phyloP scores from a whole-genome alignment of 2,113 vertebrate species.

The Leiothrix lutea region DNA sequence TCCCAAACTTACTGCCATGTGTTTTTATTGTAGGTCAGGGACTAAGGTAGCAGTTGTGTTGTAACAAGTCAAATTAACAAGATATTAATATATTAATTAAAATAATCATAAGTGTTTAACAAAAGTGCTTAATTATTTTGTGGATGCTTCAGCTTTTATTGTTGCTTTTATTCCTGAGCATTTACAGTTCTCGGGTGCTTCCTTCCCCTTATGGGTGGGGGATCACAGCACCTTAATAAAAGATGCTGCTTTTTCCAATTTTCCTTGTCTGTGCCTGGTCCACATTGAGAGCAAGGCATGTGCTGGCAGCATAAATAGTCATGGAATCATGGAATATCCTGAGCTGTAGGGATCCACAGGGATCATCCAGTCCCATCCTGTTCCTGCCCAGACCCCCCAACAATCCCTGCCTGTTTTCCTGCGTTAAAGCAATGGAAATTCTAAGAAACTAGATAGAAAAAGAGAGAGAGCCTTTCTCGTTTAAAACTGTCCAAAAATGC shows the following conservation, averaged over 20 bases:
- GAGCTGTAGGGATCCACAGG: too few species aligned
- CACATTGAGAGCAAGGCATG: not conserved
- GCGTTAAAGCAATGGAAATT: not conserved
- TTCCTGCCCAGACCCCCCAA: too few species aligned
- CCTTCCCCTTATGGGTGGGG: not conserved
- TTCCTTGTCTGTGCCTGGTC: not conserved
- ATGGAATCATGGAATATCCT: not conserved
- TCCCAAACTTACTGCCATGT: not conserved
- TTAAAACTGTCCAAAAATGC: not conserved
- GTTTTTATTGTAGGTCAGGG: not conserved
- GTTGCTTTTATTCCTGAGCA: too few species aligned
- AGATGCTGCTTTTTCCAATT: not conserved
- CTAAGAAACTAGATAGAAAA: not conserved
- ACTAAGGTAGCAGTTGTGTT: not conserved
- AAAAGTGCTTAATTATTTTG: not conserved
- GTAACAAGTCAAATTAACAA: not conserved
- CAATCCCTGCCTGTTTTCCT: too few species aligned
- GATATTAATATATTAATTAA: not conserved
- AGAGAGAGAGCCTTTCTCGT: not conserved
- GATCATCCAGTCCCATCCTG: too few species aligned
- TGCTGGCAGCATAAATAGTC: not conserved
- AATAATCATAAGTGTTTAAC: not conserved
- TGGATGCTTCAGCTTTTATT: rapidly evolving
- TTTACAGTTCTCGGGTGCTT: not conserved
- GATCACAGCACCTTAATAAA: not conserved